phyloP scores from a whole-genome alignment of 2,797 vertebrate genomes.

The Poeciliopsis infans region DNA sequence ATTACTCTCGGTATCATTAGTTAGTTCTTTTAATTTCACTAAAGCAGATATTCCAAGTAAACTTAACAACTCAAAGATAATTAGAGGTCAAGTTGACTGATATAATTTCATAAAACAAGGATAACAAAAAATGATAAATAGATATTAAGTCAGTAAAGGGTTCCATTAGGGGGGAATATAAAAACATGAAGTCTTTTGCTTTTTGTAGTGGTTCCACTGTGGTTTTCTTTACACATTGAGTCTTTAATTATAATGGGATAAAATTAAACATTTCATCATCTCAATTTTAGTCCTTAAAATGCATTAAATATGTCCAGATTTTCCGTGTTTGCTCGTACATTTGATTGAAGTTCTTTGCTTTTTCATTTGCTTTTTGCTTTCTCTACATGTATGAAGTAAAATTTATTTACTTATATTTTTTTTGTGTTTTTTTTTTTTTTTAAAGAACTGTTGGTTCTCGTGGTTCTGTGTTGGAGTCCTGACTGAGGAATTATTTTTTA shows the following conservation, averaged over 20 bases:
- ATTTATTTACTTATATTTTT: background rate
- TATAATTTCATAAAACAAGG: background rate
- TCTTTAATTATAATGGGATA: background rate
- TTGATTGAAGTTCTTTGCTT: background rate
- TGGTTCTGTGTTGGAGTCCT: background rate
- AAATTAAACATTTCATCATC: background rate
- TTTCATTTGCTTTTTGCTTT: background rate
- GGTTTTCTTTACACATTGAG: background rate
- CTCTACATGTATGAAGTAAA: background rate
- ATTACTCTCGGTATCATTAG: background rate
- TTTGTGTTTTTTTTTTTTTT: background rate
- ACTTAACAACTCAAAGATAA: background rate
- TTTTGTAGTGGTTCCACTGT: background rate
- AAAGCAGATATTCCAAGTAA: background rate
- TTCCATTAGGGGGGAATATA: background rate
- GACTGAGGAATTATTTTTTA: background rate
- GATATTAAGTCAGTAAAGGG: background rate
- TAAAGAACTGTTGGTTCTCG: background rate
- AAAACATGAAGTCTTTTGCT: background rate
- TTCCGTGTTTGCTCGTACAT: background rate
- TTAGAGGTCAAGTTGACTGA: background rate
- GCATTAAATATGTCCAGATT: background rate
- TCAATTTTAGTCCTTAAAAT: background rate
- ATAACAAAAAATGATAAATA: background rate
- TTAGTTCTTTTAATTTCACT: background rate